Evolutionary conservation across 2,888 invertebrate species (phyloP).

Genomic region (Liopterus haemorrhoidalis): DNA sequence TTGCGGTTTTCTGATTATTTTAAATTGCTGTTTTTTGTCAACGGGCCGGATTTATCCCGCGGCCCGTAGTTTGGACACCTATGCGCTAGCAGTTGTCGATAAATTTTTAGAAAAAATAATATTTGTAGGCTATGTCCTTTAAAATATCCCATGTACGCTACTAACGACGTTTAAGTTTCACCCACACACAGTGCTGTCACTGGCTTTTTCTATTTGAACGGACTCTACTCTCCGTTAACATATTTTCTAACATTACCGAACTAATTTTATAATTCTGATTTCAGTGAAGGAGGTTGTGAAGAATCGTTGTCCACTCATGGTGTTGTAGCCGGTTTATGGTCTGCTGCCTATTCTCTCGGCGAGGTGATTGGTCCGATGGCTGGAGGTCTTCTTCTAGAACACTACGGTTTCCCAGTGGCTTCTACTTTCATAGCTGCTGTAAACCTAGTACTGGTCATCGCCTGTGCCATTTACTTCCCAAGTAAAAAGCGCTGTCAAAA

Average conservation of each 20-base stretch:
- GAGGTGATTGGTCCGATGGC: slow-evolving; percentile 63
- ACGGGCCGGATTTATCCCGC: too few species aligned
- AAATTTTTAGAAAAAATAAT: too few species aligned
- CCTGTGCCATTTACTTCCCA: slow-evolving; percentile 33
- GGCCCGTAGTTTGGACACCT: too few species aligned
- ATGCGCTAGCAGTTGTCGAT: too few species aligned
- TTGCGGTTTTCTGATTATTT: too few species aligned
- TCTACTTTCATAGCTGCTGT: slow-evolving; percentile 58
- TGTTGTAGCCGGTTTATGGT: slow-evolving; percentile 69
- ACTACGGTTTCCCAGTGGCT: slow-evolving; percentile 62
- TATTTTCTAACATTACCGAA: slow-evolving; percentile 1
- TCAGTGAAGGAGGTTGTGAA: slow-evolving; percentile 59
- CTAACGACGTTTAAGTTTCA: too few species aligned
- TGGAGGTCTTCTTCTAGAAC: slow-evolving; percentile 58
- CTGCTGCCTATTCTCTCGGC: slow-evolving; percentile 66
- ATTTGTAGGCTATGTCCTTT: too few species aligned
- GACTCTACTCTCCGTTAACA: background rate
- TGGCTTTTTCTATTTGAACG: too few species aligned
- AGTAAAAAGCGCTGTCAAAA: slow-evolving; percentile 12
- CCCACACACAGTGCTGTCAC: too few species aligned
- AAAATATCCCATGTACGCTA: too few species aligned
- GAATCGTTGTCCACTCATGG: slow-evolving; percentile 65
- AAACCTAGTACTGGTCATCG: slow-evolving; percentile 49
- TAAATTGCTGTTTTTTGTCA: too few species aligned
- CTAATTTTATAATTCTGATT: slow-evolving; percentile 32